Conservation (phyloP, 2,113 vertebrate species). For the Herpailurus yagouaroundi region DNA sequence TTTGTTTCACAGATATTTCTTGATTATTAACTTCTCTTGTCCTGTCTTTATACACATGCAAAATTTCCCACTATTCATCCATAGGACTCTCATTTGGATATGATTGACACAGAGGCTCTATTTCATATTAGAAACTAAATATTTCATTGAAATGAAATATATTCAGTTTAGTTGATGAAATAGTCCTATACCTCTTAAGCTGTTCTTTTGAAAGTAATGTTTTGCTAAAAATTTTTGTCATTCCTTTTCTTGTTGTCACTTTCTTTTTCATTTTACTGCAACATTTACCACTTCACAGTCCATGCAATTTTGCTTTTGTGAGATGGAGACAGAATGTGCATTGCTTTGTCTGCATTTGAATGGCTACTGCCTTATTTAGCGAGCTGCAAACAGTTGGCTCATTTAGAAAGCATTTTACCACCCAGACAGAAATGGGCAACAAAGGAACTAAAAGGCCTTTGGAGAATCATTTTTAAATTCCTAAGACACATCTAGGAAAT, state of each 20-base stretch:
- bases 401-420: conserved; percentile 52
- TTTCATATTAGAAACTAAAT: neutral
- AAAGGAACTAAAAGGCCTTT: neutral
- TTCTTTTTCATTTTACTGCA: conserved; percentile 60
- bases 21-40: neutral
- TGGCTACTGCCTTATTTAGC: neutral
- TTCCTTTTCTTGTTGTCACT: conserved; percentile 5
- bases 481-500: neutral
- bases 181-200: neutral
- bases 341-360: neutral
- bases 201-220: conserved; percentile 6
- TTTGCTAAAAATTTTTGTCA: neutral
- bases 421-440: neutral
- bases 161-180: neutral
- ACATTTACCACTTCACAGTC: conserved; percentile 48
- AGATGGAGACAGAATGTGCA: neutral
- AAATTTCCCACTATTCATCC: neutral
- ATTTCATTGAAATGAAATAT: conserved; percentile 24
- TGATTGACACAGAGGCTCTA: neutral
- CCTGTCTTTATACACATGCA: neutral
- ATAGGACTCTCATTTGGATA: neutral
- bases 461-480: neutral
- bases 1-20: neutral
- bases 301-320: neutral
- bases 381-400: neutral